These are phyloP conservation scores for Andrena praecox DNA, from an alignment of 2,888 invertebrate species.

Conservation along the genomic window DNA sequence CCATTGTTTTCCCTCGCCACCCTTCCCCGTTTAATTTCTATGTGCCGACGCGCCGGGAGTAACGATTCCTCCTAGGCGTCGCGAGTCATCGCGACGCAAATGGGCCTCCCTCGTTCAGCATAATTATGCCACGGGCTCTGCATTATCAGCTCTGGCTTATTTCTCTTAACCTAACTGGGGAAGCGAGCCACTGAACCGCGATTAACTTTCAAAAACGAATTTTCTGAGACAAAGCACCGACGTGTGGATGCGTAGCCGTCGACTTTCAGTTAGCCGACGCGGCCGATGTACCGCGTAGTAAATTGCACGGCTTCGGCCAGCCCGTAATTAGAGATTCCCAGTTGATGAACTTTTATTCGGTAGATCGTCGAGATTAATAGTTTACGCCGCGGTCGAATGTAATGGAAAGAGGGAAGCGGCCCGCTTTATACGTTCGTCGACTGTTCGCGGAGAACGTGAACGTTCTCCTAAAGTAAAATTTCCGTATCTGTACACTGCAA, in stretches of 20 bases:
- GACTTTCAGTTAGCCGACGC: neutral
- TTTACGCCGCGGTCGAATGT: neutral
- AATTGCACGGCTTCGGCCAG: neutral
- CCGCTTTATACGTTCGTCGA: neutral
- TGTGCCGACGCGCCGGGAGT: neutral
- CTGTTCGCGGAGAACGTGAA: neutral
- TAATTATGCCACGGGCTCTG: neutral
- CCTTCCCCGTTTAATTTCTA: neutral
- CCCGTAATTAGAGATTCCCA: neutral
- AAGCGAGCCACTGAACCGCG: constrained; percentile 4
- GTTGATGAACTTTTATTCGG: constrained; percentile 2
- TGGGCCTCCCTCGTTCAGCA: neutral
- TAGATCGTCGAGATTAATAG: neutral
- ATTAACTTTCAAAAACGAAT: constrained; percentile 2
- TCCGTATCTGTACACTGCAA: too few species aligned
- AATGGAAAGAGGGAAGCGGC: neutral
- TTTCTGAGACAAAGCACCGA: constrained; percentile 13
- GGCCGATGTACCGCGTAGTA: constrained; percentile 11
- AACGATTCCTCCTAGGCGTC: neutral
- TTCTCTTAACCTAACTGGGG: constrained; percentile 66
- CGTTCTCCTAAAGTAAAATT: neutral
- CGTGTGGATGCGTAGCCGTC: neutral
- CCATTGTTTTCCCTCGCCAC: constrained; percentile 8
- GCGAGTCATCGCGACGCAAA: neutral
- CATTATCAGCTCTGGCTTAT: constrained; percentile 47